phyloP scores from a whole-genome alignment of 2,797 vertebrate species.

The Sparidentex hasta region DNA sequence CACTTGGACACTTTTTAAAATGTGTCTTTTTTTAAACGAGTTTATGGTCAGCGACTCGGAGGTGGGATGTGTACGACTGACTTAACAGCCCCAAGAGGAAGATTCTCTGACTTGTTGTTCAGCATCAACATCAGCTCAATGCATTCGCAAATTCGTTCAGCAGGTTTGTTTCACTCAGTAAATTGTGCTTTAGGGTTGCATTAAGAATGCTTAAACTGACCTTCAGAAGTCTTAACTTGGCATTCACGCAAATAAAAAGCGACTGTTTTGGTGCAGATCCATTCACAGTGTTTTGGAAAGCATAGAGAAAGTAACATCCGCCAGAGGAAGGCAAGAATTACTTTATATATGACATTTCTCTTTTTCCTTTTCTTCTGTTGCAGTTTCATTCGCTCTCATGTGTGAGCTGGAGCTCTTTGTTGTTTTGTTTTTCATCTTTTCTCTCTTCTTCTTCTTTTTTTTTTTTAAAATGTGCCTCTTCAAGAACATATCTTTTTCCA shows the following conservation, averaged over 20 bases:
- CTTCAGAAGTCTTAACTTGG: neutral
- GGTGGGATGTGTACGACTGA: too few relatives aligned
- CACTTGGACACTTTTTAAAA: too few relatives aligned
- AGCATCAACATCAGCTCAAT: neutral
- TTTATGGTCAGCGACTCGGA: too few relatives aligned
- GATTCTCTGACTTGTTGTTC: neutral
- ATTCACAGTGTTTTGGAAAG: conserved; percentile 7
- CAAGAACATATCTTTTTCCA: conserved; percentile 35
- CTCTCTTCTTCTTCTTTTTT: neutral
- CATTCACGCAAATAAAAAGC: neutral
- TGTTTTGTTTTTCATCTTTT: neutral
- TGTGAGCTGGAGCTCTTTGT: neutral
- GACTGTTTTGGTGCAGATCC: neutral
- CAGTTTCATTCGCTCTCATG: neutral
- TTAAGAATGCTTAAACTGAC: neutral
- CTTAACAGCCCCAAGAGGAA: neutral
- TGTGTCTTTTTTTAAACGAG: too few relatives aligned
- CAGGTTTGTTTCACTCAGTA: neutral
- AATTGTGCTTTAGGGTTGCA: neutral
- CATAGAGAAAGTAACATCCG: neutral
- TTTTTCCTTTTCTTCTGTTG: neutral
- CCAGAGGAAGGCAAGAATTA: neutral
- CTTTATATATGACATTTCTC: conserved; percentile 2
- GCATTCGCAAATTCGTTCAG: neutral
- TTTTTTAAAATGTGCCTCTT: neutral